A percentile compares a stretch with the other conserved stretches of the same genome.
These are phyloP conservation scores for Ictalurus punctatus DNA, from an alignment of 2,113 vertebrate genomes.

Conservation along the genomic window DNA sequence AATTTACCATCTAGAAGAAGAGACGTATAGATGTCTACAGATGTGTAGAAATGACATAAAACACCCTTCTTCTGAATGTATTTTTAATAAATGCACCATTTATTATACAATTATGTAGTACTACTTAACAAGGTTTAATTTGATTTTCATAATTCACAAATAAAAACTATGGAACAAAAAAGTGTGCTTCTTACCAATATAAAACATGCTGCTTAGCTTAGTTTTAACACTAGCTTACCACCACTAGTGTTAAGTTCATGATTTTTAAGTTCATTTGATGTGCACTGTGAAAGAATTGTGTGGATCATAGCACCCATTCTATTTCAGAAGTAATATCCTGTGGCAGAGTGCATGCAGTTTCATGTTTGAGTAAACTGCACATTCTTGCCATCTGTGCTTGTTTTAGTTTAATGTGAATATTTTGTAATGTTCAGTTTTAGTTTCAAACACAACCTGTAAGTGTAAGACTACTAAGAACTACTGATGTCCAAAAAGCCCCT, in stretches of 20 bases:
- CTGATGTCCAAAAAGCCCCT: not conserved
- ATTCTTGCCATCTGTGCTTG: not conserved
- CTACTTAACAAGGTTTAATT: constrained; percentile 24
- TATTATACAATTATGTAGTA: constrained; percentile 4
- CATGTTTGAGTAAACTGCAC: not conserved
- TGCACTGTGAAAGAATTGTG: not conserved
- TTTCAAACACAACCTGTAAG: not conserved
- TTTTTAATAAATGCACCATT: not conserved
- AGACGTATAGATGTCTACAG: not conserved
- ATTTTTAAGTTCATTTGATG: not conserved
- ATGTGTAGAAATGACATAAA: not conserved
- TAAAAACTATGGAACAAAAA: constrained; percentile 13
- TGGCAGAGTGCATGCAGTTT: not conserved
- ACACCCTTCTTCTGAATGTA: not conserved
- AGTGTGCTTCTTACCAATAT: not conserved
- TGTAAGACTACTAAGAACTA: not conserved
- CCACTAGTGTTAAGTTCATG: not conserved
- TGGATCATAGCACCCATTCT: not conserved
- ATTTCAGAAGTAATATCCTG: not conserved
- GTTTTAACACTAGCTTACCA: not conserved
- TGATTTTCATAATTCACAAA: constrained; percentile 42
- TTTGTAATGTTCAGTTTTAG: not conserved
- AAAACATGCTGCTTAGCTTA: not conserved
- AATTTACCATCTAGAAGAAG: not conserved
- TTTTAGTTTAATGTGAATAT: not conserved